Evolutionary conservation across 1,140 invertebrate species (phyloP), one percentile per base, ranked within the genome.

Genomic region (Geopemphigus sp.): DNA sequence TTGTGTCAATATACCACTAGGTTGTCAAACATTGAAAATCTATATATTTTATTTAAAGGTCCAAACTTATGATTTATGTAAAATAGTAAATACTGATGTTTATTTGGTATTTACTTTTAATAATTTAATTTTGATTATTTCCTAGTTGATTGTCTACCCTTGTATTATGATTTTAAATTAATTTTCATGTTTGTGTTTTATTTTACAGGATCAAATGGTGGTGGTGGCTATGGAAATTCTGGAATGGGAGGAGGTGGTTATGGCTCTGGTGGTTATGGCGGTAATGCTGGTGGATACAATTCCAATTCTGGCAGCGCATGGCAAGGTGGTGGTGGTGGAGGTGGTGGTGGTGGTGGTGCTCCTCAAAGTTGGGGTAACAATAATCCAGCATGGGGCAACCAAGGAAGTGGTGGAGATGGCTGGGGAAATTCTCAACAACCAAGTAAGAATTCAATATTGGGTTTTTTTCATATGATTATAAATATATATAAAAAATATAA

Each of bases 211-310:
- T 63, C 70, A 53, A 81, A 59, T 50, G 76, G 61, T 17, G 32
- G 80, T 3, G 39, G 80, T 26, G 53, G 80, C 45, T 73, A 83
- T 53, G 82, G 81, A 63, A 80, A 80, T 78, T 82, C 84, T 32
- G 83, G 83, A 59, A 70, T 81, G 47, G 83, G 84, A 68, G 83
- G 84, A n/a, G 82, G 83, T 17, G 82, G 83, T 17, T 81, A 80
- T 70, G 81, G 82, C 45, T 73, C 72, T 19, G 83, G 82, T 47
- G 82, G 83, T 10, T 73, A 68, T 70, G 80, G 82, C 0, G 61
- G 80, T 5, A 54, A 22, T 47, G 64, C 50, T 50, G 81, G 73
- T 70, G 63, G 61, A 14, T 76, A 76, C 54, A 80, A 76, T 54
- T 76, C 73, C 10, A 59, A 64, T 61, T n/a, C 47, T 50, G 72